Conservation (phyloP, 2,113 vertebrate genomes). For the Australoheros scitulus region DNA sequence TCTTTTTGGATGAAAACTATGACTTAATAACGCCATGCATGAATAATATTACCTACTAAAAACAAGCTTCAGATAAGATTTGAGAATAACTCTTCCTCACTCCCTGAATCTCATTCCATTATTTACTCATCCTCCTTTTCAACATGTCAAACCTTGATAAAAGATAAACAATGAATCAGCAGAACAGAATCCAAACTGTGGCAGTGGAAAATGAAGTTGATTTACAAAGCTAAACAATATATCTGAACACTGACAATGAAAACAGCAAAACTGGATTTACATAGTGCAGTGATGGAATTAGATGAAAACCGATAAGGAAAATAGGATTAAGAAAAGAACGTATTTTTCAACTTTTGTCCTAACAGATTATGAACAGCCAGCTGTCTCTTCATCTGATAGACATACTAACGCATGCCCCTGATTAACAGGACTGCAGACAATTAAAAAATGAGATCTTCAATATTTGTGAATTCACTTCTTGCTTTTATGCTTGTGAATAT, state of each 20-base stretch:
- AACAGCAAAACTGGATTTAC: conserved; percentile 64
- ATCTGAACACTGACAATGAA: conserved; percentile 52
- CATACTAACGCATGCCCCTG: conserved; percentile 41
- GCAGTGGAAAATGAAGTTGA: conserved; percentile 44
- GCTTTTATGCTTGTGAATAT: neutral
- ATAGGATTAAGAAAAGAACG: conserved; percentile 68
- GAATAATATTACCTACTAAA: conserved; percentile 24
- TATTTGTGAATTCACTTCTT: conserved; percentile 41
- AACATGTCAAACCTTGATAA: conserved; percentile 40
- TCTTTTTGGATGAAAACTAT: neutral
- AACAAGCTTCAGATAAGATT: conserved; percentile 17
- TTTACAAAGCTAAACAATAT: conserved; percentile 59
- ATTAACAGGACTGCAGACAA: conserved; percentile 45
- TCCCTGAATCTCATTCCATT: conserved; percentile 6
- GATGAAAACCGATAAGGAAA: conserved; percentile 66
- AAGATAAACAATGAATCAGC: conserved; percentile 58
- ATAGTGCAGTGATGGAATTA: conserved; percentile 58
- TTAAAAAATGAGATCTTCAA: conserved; percentile 36
- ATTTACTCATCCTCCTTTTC: conserved; percentile 44
- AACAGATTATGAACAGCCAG: conserved; percentile 55
- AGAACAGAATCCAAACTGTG: conserved; percentile 47
- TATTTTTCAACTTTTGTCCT: conserved; percentile 58
- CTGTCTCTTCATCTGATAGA: conserved; percentile 21
- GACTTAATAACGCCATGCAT: neutral
- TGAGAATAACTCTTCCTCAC: conserved; percentile 18